These are phyloP conservation scores for Gephyroberyx darwinii DNA, from an alignment of 2,797 vertebrate genomes.

Conservation along the genomic window DNA sequence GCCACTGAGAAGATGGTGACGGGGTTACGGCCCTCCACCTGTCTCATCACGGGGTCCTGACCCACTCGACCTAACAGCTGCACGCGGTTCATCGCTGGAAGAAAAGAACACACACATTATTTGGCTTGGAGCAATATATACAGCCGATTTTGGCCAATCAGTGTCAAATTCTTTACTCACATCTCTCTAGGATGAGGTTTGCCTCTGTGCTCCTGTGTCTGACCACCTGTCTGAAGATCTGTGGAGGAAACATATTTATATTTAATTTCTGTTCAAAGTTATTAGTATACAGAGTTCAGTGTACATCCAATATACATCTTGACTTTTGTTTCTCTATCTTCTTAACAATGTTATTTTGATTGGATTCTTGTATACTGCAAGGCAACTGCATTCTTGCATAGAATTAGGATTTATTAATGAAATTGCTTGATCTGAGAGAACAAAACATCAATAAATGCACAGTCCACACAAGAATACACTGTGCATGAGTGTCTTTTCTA, in stretches of 20 bases:
- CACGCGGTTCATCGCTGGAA: conserved; percentile 91
- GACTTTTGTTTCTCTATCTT: too few species aligned
- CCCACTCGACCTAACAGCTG: conserved; percentile 95
- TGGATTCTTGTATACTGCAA: too few species aligned
- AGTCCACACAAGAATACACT: too few species aligned
- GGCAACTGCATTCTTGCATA: too few species aligned
- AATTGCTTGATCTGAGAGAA: background rate
- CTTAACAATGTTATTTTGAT: too few species aligned
- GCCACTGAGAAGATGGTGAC: conserved; percentile 98
- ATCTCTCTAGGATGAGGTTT: conserved; percentile 89
- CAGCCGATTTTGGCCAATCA: too few species aligned
- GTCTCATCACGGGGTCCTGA: conserved; percentile 98
- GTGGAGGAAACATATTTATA: conserved; percentile 13
- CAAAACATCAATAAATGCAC: too few species aligned
- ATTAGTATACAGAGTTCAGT: too few species aligned
- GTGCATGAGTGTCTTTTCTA: background rate
- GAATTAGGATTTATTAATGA: background rate
- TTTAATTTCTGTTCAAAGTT: background rate
- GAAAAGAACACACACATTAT: background rate
- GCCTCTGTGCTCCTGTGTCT: conserved; percentile 81
- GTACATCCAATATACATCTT: too few species aligned
- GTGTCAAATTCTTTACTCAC: conserved; percentile 78
- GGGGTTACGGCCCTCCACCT: conserved; percentile 93
- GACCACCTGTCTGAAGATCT: conserved; percentile 87
- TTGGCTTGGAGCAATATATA: too few species aligned